A percentile compares a stretch with the other conserved stretches of the same genome.
These are phyloP conservation scores for Paedocypris sp. DNA, from an alignment of 2,113 vertebrate species.

Conservation along the genomic window DNA sequence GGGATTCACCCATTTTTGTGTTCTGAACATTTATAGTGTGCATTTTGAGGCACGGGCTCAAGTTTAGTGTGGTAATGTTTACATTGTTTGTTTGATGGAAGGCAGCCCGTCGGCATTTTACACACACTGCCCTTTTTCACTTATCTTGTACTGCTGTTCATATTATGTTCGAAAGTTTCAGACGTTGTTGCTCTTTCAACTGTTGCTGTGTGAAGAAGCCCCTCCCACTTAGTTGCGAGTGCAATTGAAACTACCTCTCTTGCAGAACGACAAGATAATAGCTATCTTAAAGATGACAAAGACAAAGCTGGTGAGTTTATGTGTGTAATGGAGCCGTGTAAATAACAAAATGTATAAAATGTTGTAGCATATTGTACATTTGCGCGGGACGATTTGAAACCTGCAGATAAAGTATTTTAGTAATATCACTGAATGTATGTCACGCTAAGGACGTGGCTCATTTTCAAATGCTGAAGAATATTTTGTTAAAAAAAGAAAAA, in stretches of 20 bases:
- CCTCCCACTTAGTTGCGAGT: slow-evolving; percentile 41
- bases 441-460: slow-evolving; percentile 64
- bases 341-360: slow-evolving; percentile 82
- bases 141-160: slow-evolving; percentile 57
- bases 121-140: slow-evolving; percentile 42
- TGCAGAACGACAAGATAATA: slow-evolving; percentile 52
- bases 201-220: slow-evolving; percentile 44
- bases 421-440: slow-evolving; percentile 93
- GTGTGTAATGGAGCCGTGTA: slow-evolving; percentile 79
- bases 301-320: slow-evolving; percentile 46
- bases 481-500: slow-evolving; percentile 59
- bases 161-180: slow-evolving; percentile 41
- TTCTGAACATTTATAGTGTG: slow-evolving; percentile 5
- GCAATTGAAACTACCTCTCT: slow-evolving; percentile 37
- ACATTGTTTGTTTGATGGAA: slow-evolving; percentile 41
- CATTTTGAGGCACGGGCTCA: slow-evolving; percentile 18
- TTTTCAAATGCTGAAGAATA: slow-evolving; percentile 71
- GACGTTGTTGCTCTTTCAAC: slow-evolving; percentile 39
- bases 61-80: slow-evolving; percentile 49
- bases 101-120: slow-evolving; percentile 36
- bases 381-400: slow-evolving; percentile 67
- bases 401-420: slow-evolving; percentile 90
- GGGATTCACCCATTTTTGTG: slow-evolving; percentile 8
- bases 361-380: slow-evolving; percentile 96
- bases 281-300: slow-evolving; percentile 55